A percentile compares a stretch with the other conserved stretches of the same genome.
Conservation (phyloP, 2,113 vertebrate genomes). For the Barbus barbus region DNA sequence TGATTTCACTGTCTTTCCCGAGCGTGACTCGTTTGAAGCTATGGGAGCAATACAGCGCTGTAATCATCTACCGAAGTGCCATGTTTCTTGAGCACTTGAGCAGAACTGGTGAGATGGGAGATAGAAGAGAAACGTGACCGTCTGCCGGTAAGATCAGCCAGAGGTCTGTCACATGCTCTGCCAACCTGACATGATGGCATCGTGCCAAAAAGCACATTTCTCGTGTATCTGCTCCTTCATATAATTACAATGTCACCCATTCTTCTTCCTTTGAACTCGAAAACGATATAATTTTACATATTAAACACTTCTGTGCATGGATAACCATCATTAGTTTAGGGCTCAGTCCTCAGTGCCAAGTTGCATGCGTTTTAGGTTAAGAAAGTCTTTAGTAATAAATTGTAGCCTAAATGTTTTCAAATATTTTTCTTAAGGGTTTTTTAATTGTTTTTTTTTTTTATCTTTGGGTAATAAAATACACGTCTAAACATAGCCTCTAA, state of each 20-base stretch:
- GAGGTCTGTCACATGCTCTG: slow-evolving; percentile 10
- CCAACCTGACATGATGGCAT: slow-evolving; percentile 3
- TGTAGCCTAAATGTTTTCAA: neutral
- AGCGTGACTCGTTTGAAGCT: neutral
- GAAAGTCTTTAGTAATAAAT: neutral
- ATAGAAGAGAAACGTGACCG: neutral
- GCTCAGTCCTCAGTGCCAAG: neutral
- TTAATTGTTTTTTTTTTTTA: no score
- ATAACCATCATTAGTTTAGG: neutral
- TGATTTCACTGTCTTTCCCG: neutral
- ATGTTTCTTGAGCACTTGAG: slow-evolving; percentile 4
- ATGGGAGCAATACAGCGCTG: neutral
- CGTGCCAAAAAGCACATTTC: neutral
- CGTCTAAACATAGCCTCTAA: neutral
- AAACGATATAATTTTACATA: neutral
- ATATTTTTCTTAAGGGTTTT: neutral
- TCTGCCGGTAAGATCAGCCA: neutral
- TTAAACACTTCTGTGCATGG: neutral
- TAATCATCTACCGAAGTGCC: neutral
- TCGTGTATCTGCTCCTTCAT: neutral
- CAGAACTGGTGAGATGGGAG: neutral
- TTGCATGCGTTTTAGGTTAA: neutral
- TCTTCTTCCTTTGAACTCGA: neutral
- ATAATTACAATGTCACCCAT: neutral
- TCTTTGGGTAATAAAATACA: neutral